A percentile compares a stretch with the other conserved stretches of the same genome.
These are phyloP conservation scores for Diarsia mendica DNA, from an alignment of 2,888 invertebrate genomes.

Conservation along the genomic window DNA sequence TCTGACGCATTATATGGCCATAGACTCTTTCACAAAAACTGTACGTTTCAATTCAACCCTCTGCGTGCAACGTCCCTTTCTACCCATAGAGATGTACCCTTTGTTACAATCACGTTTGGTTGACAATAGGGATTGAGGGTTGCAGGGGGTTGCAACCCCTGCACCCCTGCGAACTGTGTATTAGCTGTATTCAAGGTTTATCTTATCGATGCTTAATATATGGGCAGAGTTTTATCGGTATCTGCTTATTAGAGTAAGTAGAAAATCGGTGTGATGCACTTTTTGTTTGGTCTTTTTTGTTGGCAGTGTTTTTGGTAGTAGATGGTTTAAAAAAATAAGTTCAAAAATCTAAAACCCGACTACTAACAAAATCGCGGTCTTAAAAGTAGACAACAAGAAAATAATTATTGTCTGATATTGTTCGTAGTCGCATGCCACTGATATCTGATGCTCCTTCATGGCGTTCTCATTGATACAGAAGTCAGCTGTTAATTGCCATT, in stretches of 20 bases:
- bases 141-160: constrained; percentile 57
- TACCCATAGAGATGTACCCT: constrained; percentile 80
- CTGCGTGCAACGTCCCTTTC: constrained; percentile 71
- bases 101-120: constrained; percentile 84
- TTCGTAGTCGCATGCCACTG: too few relatives aligned
- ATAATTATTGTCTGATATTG: too few relatives aligned
- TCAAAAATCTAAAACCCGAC: too few relatives aligned
- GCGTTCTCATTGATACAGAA: too few relatives aligned
- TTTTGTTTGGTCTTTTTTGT: constrained; percentile 1
- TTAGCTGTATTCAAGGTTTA: constrained; percentile 64
- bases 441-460: too few relatives aligned
- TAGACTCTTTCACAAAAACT: constrained; percentile 74
- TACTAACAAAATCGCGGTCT: too few relatives aligned
- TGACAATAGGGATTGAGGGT: constrained; percentile 71
- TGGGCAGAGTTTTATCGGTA: constrained; percentile 52
- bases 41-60: constrained; percentile 80
- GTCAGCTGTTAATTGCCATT: too few relatives aligned
- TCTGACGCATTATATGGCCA: constrained; percentile 73
- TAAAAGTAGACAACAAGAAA: too few relatives aligned
- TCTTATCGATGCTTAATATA: constrained; percentile 69
- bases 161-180: constrained; percentile 72
- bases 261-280: constrained; percentile 42
- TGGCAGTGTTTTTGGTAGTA: not conserved
- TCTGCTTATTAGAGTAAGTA: constrained; percentile 60
- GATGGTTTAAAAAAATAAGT: too few relatives aligned